These are phyloP conservation scores for Ageneiosus marmoratus DNA, from an alignment of 2,113 vertebrate genomes.

Conservation along the genomic window DNA sequence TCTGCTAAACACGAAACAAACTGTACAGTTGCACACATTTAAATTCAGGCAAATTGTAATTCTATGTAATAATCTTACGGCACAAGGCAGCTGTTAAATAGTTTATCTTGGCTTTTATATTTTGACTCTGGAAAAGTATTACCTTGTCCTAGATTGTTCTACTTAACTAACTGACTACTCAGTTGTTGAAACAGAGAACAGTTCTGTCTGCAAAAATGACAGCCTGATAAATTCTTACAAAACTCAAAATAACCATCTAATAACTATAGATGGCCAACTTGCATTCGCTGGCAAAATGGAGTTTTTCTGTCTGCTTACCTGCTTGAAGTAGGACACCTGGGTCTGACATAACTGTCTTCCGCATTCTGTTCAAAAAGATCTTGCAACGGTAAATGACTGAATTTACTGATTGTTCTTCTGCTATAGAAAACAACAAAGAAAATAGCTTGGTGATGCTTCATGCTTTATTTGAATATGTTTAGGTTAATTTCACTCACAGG, in stretches of 20 bases:
- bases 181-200: neutral
- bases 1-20: neutral
- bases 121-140: neutral
- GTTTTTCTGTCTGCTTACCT: slow-evolving; percentile 63
- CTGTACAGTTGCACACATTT: slow-evolving; percentile 16
- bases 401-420: slow-evolving; percentile 67
- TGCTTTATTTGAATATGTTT: neutral
- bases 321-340: slow-evolving; percentile 59
- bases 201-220: neutral
- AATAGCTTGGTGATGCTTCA: slow-evolving; percentile 2
- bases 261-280: neutral
- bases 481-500: neutral
- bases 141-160: neutral
- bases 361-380: slow-evolving; percentile 70
- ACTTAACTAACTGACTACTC: neutral
- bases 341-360: slow-evolving; percentile 66
- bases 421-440: slow-evolving; percentile 56
- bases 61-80: slow-evolving; percentile 51
- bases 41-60: slow-evolving; percentile 64
- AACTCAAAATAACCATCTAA: neutral
- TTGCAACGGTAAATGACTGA: slow-evolving; percentile 72
- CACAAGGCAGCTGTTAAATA: slow-evolving; percentile 5
- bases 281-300: neutral
- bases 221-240: neutral
- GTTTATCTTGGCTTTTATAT: neutral